These are phyloP conservation scores for Pyralis farinalis DNA, from an alignment of 2,888 invertebrate genomes.

Conservation along the genomic window DNA sequence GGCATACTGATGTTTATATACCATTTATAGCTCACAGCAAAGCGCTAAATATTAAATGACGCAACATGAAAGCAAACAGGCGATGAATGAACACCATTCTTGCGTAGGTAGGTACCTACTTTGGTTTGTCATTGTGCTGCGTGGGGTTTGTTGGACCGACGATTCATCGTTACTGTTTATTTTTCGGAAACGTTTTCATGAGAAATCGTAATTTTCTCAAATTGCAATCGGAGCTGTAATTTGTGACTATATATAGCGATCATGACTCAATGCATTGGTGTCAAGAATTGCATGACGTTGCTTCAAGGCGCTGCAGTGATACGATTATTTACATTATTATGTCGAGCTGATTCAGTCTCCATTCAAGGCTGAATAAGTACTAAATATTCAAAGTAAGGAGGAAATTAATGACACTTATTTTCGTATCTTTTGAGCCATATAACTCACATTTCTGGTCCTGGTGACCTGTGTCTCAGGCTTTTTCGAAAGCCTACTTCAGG, in stretches of 20 bases:
- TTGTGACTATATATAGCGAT: conserved; percentile 58
- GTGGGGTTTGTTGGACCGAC: too few species aligned
- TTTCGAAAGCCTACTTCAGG: too few species aligned
- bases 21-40: background rate
- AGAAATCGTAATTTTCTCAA: conserved; percentile 32
- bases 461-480: too few species aligned
- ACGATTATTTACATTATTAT: conserved; percentile 20
- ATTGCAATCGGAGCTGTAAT: conserved; percentile 40
- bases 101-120: conserved; percentile 9
- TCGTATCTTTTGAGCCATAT: too few species aligned
- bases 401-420: too few species aligned
- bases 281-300: conserved; percentile 48
- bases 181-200: conserved; percentile 23
- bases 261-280: conserved; percentile 55
- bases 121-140: background rate
- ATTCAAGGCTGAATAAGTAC: conserved; percentile 36
- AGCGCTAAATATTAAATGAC: conserved; percentile 16
- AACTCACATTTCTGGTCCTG: too few species aligned
- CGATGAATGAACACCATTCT: conserved; percentile 17
- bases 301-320: conserved; percentile 37
- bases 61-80: conserved; percentile 10
- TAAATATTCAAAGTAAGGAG: too few species aligned
- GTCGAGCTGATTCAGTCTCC: conserved; percentile 34
- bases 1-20: too few species aligned
- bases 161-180: conserved; percentile 2